Evolutionary conservation across 2,113 vertebrate species (phyloP), one percentile per base, ranked within the genome.

Genomic region (Mormyrus iriodes): DNA sequence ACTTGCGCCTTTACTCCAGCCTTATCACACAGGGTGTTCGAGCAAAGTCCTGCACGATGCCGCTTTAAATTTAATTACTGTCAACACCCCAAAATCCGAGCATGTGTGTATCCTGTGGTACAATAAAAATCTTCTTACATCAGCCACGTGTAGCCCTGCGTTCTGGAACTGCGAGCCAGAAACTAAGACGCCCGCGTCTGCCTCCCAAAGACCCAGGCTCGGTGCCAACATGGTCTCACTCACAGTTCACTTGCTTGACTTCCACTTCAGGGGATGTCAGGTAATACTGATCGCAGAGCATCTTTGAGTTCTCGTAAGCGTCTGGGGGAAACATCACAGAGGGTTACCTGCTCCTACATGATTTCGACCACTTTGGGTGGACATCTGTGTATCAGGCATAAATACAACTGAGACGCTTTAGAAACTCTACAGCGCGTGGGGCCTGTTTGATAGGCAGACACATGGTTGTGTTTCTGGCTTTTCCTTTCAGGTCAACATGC

Each of bases 221-320:
- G 1, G 5, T n/a, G 13, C 69, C 55, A 79, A 42, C 86, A 88
- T 39, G 44, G n/a, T 52, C 79, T 31, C 61, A 93, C 97, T 97
- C 95, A 99, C 98, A 96, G 55, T 99, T 99, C 84, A 98, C 93
- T 95, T 98, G 94, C 69, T 91, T 97, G 91, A 99, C 96, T 88
- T 97, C 96, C 94, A 99, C 93, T 79, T 99, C 97, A 49, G 98
- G 98, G 86, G 98, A 98, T 42, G 96, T 97, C 90, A 99, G 94
- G 90, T 99, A 99, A 94, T 99, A 99, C 94, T 99, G 98, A 93
- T 99, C 98, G 95, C 98, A 99, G 88, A 99, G 96, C 98, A 99
- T 93, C 93, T 96, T 97, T 52, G 98, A 94, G 51, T 96, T 97
- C 90, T 98, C 97, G 90, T 96, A 99, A 53, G 98, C 98, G 95